A percentile compares a stretch with the other conserved stretches of the same genome.
Evolutionary conservation across 2,797 vertebrate genomes (phyloP).

Genomic region (Bradypodion pumilum): DNA sequence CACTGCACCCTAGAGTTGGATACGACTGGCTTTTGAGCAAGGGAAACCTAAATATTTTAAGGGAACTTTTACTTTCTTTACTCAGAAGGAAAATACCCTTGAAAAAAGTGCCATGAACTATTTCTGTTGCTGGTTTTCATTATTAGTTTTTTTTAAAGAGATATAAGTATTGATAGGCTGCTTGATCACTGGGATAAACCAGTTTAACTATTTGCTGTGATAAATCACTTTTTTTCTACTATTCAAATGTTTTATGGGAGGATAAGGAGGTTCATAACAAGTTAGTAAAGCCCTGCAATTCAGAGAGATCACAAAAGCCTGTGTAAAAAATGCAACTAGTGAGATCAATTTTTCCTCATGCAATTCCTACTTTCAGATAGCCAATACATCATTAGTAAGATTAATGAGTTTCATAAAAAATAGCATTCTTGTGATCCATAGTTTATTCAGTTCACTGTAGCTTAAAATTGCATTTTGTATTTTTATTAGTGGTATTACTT

Average conservation of each 20-base stretch:
- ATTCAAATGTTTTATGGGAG: slow-evolving; percentile 20
- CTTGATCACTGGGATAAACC: slow-evolving; percentile 22
- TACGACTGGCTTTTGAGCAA: too few species aligned
- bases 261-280: slow-evolving; percentile 31
- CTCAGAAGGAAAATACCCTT: too few species aligned
- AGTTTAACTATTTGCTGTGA: slow-evolving; percentile 29
- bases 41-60: too few species aligned
- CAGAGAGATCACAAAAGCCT: slow-evolving; percentile 47
- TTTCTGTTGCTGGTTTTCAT: accelerated
- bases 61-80: not conserved
- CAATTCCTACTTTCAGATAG: slow-evolving; percentile 15
- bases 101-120: not conserved
- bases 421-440: slow-evolving; percentile 30
- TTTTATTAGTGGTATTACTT: slow-evolving; percentile 62
- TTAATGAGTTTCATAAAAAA: slow-evolving; percentile 66
- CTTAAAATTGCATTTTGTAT: slow-evolving; percentile 63
- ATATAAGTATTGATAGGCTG: not conserved
- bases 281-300: slow-evolving; percentile 14
- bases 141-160: accelerated
- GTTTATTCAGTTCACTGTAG: slow-evolving; percentile 55
- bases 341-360: slow-evolving; percentile 59
- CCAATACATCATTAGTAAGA: slow-evolving; percentile 70
- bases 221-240: slow-evolving; percentile 30
- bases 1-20: too few species aligned
- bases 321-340: slow-evolving; percentile 32